Percentiles rank a stretch among this genome's conserved stretches.
Conservation (phyloP, 2,113 vertebrate species). For the Phocoena sinus region DNA sequence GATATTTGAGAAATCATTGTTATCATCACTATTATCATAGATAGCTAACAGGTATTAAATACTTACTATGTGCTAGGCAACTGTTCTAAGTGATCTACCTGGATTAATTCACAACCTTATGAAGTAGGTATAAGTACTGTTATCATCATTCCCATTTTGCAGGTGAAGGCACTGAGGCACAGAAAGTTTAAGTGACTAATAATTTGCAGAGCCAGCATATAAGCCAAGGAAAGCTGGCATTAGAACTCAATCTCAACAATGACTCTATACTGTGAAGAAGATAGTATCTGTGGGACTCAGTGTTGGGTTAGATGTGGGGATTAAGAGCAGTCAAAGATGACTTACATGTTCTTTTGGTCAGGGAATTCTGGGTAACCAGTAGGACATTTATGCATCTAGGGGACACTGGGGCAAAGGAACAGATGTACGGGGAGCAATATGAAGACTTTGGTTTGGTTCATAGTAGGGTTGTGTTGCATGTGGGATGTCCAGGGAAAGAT, state of each 20-base stretch:
- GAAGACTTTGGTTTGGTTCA: neutral
- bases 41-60: neutral
- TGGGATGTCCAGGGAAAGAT: neutral
- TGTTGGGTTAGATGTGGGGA: neutral
- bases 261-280: neutral
- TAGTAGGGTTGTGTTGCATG: neutral
- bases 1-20: neutral
- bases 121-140: neutral
- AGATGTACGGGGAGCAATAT: neutral
- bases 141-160: neutral
- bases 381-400: neutral
- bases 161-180: neutral
- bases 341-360: neutral
- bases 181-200: neutral
- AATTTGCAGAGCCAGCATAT: neutral
- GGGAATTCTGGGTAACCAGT: neutral
- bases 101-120: constrained; percentile 10
- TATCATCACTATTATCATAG: neutral
- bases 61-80: neutral
- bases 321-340: neutral
- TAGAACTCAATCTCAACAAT: neutral
- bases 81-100: neutral
- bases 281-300: neutral
- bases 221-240: neutral
- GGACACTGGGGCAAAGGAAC: neutral